These are phyloP conservation scores for Smittia sp. DNA, from an alignment of 2,888 invertebrate genomes.

Conservation along the genomic window DNA sequence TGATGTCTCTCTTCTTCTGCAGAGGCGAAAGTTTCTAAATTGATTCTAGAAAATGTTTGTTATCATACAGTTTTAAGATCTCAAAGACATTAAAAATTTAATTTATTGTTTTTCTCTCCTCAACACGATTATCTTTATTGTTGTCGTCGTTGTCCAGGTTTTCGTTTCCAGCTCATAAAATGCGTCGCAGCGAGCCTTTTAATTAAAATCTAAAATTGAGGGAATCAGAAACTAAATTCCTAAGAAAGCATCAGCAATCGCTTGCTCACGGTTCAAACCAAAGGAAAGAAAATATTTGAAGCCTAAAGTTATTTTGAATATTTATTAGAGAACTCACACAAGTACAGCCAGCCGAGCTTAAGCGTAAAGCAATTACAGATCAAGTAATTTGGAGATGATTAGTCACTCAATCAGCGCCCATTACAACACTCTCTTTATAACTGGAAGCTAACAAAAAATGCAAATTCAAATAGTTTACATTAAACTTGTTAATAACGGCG, in stretches of 20 bases:
- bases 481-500: slow-evolving; percentile 34
- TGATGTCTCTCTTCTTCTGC: neutral
- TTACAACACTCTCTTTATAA: neutral
- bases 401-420: too few species aligned
- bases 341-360: too few species aligned
- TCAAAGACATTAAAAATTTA: slow-evolving; percentile 9
- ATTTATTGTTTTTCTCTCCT: slow-evolving; percentile 38
- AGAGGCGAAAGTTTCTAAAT: too few species aligned
- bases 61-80: slow-evolving; percentile 26
- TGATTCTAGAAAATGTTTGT: too few species aligned
- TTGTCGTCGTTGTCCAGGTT: neutral
- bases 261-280: too few species aligned
- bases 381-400: too few species aligned
- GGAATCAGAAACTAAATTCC: neutral
- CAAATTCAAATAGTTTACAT: slow-evolving; percentile 21
- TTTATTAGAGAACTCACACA: too few species aligned
- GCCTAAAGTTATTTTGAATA: too few species aligned
- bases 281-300: too few species aligned
- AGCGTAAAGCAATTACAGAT: too few species aligned
- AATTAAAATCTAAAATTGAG: slow-evolving; percentile 27
- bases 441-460: neutral
- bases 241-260: too few species aligned
- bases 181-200: neutral
- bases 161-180: slow-evolving; percentile 10
- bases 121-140: slow-evolving; percentile 30